Conservation (phyloP, 2,113 vertebrate species). For the Merops nubicus region DNA sequence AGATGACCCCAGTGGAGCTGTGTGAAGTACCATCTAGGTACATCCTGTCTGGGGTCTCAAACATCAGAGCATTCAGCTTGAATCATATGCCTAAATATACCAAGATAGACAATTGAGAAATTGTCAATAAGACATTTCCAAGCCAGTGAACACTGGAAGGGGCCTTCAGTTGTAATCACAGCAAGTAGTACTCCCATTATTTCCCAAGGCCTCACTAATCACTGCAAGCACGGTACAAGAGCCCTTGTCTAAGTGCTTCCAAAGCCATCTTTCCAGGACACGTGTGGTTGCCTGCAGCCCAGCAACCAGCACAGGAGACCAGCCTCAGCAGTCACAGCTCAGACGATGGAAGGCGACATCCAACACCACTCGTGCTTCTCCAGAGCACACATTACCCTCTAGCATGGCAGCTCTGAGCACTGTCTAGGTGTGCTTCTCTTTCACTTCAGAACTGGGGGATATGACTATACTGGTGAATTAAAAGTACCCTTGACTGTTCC, state of each 20-base stretch:
- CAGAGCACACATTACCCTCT: neutral
- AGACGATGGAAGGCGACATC: neutral
- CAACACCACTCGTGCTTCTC: rapidly evolving
- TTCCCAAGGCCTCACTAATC: neutral
- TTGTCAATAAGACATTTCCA: neutral
- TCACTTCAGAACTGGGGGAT: neutral
- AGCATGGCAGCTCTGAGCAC: neutral
- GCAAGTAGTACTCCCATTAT: neutral
- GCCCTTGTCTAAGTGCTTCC: neutral
- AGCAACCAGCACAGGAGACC: neutral
- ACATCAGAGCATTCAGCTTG: neutral
- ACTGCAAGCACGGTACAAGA: neutral
- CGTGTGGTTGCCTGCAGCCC: rapidly evolving
- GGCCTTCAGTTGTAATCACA: neutral
- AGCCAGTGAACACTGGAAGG: neutral
- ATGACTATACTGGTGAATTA: neutral
- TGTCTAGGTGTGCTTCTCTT: neutral
- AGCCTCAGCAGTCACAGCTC: neutral
- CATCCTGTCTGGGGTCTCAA: neutral
- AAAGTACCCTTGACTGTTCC: neutral
- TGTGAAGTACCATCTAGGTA: neutral
- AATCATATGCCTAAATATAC: neutral
- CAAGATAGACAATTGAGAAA: too few species aligned
- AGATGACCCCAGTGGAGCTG: neutral
- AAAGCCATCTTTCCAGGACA: neutral